Percentiles rank a stretch among this genome's conserved stretches.
phyloP scores from a whole-genome alignment of 1,140 invertebrate genomes.

The Bombyx mori region ASM3026992v2 NC_085119.1:10952001-10952500 shows the following conservation, averaged over 20 bases:
- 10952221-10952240: constrained; percentile 14
- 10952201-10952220: constrained; percentile 9
- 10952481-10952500: constrained; percentile 9
- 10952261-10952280: constrained; percentile 12
- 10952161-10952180: constrained; percentile 23
- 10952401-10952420: constrained; percentile 30
- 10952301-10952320: constrained; percentile 11
- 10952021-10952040: not conserved
- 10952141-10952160: constrained; percentile 24
- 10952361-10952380: constrained; percentile 16
- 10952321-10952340: constrained; percentile 15
- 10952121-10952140: constrained; percentile 17
- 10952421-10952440: constrained; percentile 41
- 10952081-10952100: constrained; percentile 26
- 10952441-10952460: constrained; percentile 12
- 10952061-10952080: constrained; percentile 12
- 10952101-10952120: constrained; percentile 13
- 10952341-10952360: constrained; percentile 25
- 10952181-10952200: constrained; percentile 12
- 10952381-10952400: constrained; percentile 27
- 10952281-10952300: constrained; percentile 18
- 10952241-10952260: constrained; percentile 9
- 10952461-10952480: constrained; percentile 8
- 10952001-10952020: too few species aligned
- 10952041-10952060: not conserved